A percentile compares a stretch with the other conserved stretches of the same genome.
phyloP scores from a whole-genome alignment of 1,140 invertebrate genomes.

The Agrypnia vestita region DNA sequence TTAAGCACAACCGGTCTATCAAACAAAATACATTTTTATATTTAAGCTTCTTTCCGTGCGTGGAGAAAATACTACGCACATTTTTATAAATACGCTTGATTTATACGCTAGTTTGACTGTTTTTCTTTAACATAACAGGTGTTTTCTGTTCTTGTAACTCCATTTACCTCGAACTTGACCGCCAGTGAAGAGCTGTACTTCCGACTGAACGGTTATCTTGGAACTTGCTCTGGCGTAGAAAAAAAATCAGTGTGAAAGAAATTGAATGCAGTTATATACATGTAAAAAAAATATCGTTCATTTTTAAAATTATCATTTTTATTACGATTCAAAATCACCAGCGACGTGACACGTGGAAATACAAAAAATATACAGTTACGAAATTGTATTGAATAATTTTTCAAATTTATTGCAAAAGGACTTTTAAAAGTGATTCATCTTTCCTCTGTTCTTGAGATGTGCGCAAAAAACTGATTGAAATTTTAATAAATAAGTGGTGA shows the following conservation, averaged over 20 bases:
- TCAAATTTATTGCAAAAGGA: background rate
- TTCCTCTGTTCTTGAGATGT: too few relatives aligned
- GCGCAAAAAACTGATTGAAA: background rate
- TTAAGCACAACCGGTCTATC: background rate
- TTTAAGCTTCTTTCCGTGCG: background rate
- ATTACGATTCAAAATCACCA: too few relatives aligned
- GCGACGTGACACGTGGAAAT: too few relatives aligned
- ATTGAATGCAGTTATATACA: too few relatives aligned
- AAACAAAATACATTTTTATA: background rate
- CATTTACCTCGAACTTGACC: conserved; percentile 39
- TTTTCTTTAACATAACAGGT: conserved; percentile 31
- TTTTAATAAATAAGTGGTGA: background rate
- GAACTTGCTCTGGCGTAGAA: background rate
- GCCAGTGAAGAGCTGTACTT: conserved; percentile 30
- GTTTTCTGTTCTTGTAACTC: conserved; percentile 34
- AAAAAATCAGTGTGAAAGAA: too few relatives aligned
- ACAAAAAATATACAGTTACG: too few relatives aligned
- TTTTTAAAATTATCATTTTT: too few relatives aligned
- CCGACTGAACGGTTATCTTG: conserved; percentile 27
- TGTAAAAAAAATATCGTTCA: too few relatives aligned
- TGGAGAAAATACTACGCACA: background rate
- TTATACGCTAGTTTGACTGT: background rate
- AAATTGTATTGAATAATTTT: background rate
- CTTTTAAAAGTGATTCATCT: background rate
- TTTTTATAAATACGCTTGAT: conserved; percentile 4